These are phyloP conservation scores for Plutomurus gul DNA, from an alignment of 1,140 invertebrate genomes.

Conservation along the genomic window DNA sequence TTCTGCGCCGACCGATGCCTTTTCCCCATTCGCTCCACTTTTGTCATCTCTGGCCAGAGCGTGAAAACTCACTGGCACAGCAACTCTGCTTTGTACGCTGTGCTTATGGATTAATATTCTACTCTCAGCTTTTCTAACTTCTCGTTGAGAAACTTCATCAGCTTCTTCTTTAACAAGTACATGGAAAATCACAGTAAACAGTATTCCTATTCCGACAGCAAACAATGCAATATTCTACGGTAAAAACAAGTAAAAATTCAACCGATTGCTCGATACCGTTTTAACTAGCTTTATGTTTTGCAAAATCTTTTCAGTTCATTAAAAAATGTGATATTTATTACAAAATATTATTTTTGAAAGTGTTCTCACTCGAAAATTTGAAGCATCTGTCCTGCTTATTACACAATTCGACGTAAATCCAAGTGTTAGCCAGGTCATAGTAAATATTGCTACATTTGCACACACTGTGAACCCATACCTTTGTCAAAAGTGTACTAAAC, in stretches of 20 bases:
- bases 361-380: conserved; percentile 67
- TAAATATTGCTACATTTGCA: conserved; percentile 71
- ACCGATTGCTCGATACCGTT: too few relatives aligned
- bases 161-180: conserved; percentile 60
- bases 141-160: conserved; percentile 33
- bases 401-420: conserved; percentile 59
- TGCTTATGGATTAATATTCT: neutral
- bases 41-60: too few relatives aligned
- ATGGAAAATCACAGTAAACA: conserved; percentile 78
- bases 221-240: conserved; percentile 73
- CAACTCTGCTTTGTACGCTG: conserved; percentile 36
- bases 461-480: conserved; percentile 77
- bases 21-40: neutral
- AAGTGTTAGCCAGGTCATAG: conserved; percentile 68
- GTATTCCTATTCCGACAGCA: conserved; percentile 70
- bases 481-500: too few relatives aligned
- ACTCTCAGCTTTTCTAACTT: neutral
- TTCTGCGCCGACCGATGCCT: neutral
- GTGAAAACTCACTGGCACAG: too few relatives aligned
- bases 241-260: conserved; percentile 38
- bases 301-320: too few relatives aligned
- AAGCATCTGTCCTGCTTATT: conserved; percentile 70
- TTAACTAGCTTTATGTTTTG: too few relatives aligned
- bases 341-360: too few relatives aligned
- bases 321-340: too few relatives aligned